Percentiles rank a stretch among this genome's conserved stretches.
These are phyloP conservation scores for Guaruba guarouba DNA, from an alignment of 2,113 vertebrate genomes.

Conservation along the genomic window DNA sequence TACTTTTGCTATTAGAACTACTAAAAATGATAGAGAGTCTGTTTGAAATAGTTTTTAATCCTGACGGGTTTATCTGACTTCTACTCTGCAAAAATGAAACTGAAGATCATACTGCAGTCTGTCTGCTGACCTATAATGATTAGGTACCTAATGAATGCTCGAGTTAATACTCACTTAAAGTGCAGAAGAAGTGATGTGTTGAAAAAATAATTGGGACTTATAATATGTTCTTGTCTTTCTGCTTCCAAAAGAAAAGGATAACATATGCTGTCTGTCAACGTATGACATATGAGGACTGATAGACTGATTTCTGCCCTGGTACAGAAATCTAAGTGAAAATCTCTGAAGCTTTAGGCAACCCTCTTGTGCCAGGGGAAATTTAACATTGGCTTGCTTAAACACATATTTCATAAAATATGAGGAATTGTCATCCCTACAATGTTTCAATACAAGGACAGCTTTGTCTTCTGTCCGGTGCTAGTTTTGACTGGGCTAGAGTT, in stretches of 20 bases:
- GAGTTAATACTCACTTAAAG: background rate
- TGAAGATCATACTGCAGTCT: background rate
- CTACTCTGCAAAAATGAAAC: background rate
- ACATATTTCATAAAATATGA: background rate
- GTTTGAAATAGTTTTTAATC: background rate
- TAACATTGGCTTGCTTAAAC: background rate
- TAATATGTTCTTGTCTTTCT: background rate
- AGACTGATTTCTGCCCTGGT: background rate
- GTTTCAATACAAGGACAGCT: background rate
- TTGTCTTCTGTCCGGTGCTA: background rate
- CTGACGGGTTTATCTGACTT: background rate
- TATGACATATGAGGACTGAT: background rate
- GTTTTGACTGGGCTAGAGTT: background rate
- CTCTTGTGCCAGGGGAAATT: background rate
- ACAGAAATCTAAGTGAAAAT: background rate
- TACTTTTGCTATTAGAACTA: background rate
- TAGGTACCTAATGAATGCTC: rapidly evolving
- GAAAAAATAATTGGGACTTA: background rate
- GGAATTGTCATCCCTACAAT: background rate
- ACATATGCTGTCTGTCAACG: background rate
- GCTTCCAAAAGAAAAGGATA: background rate
- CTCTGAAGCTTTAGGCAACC: background rate
- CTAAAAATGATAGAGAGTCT: background rate
- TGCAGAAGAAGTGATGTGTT: background rate
- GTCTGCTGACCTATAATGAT: background rate